phyloP scores from a whole-genome alignment of 2,113 vertebrate genomes.

The Lagopus leucura region DNA sequence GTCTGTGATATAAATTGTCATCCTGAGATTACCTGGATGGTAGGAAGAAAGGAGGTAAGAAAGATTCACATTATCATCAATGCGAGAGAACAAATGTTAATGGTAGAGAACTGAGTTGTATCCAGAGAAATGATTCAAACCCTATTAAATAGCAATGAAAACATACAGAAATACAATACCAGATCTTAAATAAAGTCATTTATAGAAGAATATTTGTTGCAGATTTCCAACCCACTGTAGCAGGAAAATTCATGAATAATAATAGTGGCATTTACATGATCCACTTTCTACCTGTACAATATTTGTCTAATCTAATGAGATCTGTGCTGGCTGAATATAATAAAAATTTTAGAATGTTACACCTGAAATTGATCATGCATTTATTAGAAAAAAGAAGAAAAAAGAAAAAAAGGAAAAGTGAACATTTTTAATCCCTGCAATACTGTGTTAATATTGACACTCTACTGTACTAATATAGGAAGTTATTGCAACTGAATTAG shows the following conservation, averaged over 20 bases:
- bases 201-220: constrained; percentile 64
- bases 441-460: constrained; percentile 63
- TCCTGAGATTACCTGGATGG: neutral
- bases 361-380: constrained; percentile 40
- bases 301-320: constrained; percentile 79
- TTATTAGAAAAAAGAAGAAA: neutral
- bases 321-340: constrained; percentile 70
- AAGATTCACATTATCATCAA: neutral
- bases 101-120: constrained; percentile 5
- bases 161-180: constrained; percentile 50
- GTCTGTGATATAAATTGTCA: neutral
- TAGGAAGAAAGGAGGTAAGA: neutral
- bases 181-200: constrained; percentile 68
- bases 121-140: constrained; percentile 42
- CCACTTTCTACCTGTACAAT: constrained; percentile 66
- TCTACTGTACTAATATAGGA: constrained; percentile 46
- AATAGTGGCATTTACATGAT: constrained; percentile 77
- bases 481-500: constrained; percentile 62
- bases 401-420: neutral
- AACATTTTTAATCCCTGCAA: constrained; percentile 49
- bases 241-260: constrained; percentile 80
- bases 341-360: constrained; percentile 62
- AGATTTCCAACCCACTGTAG: constrained; percentile 60
- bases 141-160: constrained; percentile 55
- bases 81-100: neutral